Evolutionary conservation across 2,113 vertebrate species (phyloP), one percentile per base, ranked within the genome.

Genomic region (Pyxicephalus adspersus): DNA sequence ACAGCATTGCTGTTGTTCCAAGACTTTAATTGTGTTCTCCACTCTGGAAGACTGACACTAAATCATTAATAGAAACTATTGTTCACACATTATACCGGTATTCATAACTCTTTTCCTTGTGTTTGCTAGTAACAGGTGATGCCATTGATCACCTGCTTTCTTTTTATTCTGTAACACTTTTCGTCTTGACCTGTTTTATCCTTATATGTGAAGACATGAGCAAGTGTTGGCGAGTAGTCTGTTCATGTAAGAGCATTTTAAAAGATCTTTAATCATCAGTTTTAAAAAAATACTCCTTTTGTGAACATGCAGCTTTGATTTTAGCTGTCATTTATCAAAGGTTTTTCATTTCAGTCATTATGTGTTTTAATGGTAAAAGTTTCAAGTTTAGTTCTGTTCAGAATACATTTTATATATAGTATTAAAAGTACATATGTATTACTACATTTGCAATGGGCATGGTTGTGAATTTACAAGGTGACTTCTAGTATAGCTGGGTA

Each of bases 11-110:
- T 22, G 29, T 55, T 58, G 31, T 73, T 58, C 52, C 16, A 26
- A 73, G 52, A 52, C 68, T 72, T 72, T 55, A 55, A 72, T 72
- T 55, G 50, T 72, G 68, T 51, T 72, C 19, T 55, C 8, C 38
- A n/a, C 68, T 9, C 68, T 72, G 20, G 51, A 55, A 23, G 55
- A 72, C 45, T 72, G 45, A 72, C 52, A 73, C 52, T 19, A 58
- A 58, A 54, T 22, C 52, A 58, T 58, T 34, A 54, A 34, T 73
- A 73, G 70, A 73, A 73, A 57, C 28, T 29, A 55, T 72, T 72
- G 70, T 55, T 22, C n/a, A 20, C 70, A 29, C 29, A 15, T 20
- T 13, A 23, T 58, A 58, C n/a, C 8, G 57, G 22, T 18, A 73
- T 26, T 22, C 26, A 16, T 15, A 58, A 28, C 23, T 57, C 52